phyloP scores from a whole-genome alignment of 2,797 vertebrate species.

The Semotilus atromaculatus region DNA sequence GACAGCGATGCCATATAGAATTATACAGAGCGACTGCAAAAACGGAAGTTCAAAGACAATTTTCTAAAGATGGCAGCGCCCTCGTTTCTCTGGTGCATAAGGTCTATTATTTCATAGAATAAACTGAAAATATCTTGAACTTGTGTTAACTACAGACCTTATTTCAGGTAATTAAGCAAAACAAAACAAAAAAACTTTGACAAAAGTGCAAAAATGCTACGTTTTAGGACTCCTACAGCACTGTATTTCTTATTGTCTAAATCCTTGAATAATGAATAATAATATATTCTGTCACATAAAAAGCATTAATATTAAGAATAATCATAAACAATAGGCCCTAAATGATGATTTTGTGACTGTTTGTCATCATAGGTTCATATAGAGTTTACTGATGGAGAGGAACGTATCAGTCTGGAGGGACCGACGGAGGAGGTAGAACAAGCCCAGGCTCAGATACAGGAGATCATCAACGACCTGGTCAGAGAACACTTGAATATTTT shows the following conservation, averaged over 20 bases:
- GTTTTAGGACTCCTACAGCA: not conserved
- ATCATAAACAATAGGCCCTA: not conserved
- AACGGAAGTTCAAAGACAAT: too few relatives aligned
- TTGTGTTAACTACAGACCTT: not conserved
- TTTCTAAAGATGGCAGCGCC: too few relatives aligned
- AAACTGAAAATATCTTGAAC: not conserved
- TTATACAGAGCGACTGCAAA: too few relatives aligned
- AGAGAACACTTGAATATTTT: conserved; percentile 48
- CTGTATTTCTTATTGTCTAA: not conserved
- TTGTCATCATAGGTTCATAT: conserved; percentile 77
- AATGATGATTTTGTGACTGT: not conserved
- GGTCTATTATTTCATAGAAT: not conserved
- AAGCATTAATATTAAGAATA: not conserved
- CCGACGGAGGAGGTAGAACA: conserved; percentile 82
- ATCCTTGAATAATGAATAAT: not conserved
- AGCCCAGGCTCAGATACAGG: conserved; percentile 82
- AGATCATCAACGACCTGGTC: conserved; percentile 84
- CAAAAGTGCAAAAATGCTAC: not conserved
- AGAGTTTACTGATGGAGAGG: conserved; percentile 84
- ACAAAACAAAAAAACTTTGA: not conserved
- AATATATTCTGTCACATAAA: not conserved
- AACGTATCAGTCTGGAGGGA: conserved; percentile 83
- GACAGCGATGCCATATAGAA: too few relatives aligned
- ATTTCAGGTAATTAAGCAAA: not conserved
- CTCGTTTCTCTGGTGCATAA: too few relatives aligned